Evolutionary conservation across 1,140 invertebrate species (phyloP).

Genomic region (Drosophila orosa): DNA sequence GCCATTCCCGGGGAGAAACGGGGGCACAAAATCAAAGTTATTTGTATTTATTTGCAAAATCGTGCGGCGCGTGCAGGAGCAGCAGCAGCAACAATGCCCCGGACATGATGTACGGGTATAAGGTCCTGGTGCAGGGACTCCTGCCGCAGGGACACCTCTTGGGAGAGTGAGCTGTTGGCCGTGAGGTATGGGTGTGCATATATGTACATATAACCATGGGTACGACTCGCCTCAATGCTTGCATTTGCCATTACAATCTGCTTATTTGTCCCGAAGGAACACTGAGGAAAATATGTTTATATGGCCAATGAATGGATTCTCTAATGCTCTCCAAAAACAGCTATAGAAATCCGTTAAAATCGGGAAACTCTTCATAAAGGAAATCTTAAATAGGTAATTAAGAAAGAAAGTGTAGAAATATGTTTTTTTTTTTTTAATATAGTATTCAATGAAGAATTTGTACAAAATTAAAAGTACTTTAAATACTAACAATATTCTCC

Average conservation of each 20-base stretch:
- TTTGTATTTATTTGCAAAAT: slow-evolving; percentile 82
- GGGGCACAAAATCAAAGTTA: slow-evolving; percentile 77
- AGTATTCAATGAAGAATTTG: too few relatives aligned
- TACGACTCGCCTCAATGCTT: slow-evolving; percentile 66
- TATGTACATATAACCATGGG: neutral
- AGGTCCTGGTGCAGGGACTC: slow-evolving; percentile 11
- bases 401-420: too few relatives aligned
- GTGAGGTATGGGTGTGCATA: slow-evolving; percentile 27
- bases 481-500: too few relatives aligned
- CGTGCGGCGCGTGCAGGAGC: slow-evolving; percentile 70
- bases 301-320: neutral
- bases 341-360: too few relatives aligned
- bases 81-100: slow-evolving; percentile 62
- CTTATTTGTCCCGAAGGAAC: slow-evolving; percentile 55
- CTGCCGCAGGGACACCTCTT: slow-evolving; percentile 1
- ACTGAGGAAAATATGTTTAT: slow-evolving; percentile 1
- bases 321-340: too few relatives aligned
- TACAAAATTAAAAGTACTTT: too few relatives aligned
- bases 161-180: slow-evolving; percentile 38
- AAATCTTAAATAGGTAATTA: too few relatives aligned
- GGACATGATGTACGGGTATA: slow-evolving; percentile 53
- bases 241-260: slow-evolving; percentile 69
- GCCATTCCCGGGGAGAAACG: slow-evolving; percentile 20
- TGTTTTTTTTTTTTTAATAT: too few relatives aligned
- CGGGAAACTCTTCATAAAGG: too few relatives aligned